These are phyloP conservation scores for Strigamia crassipes DNA, from an alignment of 2,888 invertebrate genomes.

Conservation along the genomic window DNA sequence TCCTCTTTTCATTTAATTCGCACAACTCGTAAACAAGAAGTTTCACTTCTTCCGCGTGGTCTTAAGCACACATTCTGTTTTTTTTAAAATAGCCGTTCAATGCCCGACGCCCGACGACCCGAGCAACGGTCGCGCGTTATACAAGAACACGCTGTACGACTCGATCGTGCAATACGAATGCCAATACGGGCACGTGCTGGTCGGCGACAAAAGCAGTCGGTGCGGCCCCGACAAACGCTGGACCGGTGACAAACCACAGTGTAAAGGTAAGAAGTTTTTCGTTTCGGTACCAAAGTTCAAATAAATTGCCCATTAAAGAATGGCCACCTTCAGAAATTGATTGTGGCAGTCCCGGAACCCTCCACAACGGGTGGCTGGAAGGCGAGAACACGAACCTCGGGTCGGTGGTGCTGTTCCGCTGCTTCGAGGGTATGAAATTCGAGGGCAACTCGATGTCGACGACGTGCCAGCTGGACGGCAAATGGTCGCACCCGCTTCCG, in stretches of 20 bases:
- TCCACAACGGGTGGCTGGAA: constrained; percentile 90
- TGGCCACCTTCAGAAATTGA: constrained; percentile 77
- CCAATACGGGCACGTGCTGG: constrained; percentile 87
- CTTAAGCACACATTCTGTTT: too few relatives aligned
- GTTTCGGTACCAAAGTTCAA: background rate
- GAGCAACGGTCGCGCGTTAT: constrained; percentile 88
- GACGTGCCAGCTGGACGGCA: constrained; percentile 85
- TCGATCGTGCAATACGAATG: constrained; percentile 95
- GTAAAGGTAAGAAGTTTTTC: constrained; percentile 72
- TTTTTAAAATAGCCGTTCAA: constrained; percentile 74
- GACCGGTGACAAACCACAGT: constrained; percentile 88
- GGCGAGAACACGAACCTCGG: constrained; percentile 72
- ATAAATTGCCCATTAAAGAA: constrained; percentile 35
- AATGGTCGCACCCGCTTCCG: constrained; percentile 91
- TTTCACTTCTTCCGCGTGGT: too few relatives aligned
- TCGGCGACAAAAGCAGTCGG: constrained; percentile 85
- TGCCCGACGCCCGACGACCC: constrained; percentile 92
- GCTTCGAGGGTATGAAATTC: constrained; percentile 88
- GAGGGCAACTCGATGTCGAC: constrained; percentile 86
- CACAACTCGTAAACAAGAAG: too few relatives aligned
- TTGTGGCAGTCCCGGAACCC: constrained; percentile 89
- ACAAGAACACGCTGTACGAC: constrained; percentile 90
- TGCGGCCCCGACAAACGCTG: constrained; percentile 95
- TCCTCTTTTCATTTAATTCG: too few relatives aligned
- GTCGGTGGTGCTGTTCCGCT: constrained; percentile 89